Evolutionary conservation across 1,140 invertebrate species (phyloP).

Genomic region (Bombus difficillimus): DNA sequence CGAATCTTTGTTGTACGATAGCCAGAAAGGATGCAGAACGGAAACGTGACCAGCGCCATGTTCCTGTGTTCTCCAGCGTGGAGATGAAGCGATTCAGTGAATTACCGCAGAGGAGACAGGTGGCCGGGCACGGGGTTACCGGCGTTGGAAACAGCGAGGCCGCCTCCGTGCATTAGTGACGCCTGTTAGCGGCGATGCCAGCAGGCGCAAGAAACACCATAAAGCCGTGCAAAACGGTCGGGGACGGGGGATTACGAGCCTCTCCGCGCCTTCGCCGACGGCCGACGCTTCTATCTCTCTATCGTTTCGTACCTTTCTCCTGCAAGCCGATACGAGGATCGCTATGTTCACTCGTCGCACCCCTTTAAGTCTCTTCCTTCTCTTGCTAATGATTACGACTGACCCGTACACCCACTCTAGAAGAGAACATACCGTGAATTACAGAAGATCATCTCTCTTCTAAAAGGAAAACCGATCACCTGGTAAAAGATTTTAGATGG

Average conservation of each 20-base stretch:
- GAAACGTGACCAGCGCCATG: background rate
- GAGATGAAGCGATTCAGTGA: slow-evolving; percentile 48
- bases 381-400: slow-evolving; percentile 18
- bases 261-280: background rate
- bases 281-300: slow-evolving; percentile 32
- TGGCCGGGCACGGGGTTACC: slow-evolving; percentile 22
- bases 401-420: background rate
- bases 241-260: slow-evolving; percentile 26
- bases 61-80: background rate
- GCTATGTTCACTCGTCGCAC: slow-evolving; percentile 10
- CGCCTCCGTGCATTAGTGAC: slow-evolving; percentile 59
- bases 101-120: slow-evolving; percentile 37
- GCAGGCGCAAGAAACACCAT: slow-evolving; percentile 54
- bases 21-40: background rate
- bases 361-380: background rate
- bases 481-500: no score
- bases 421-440: background rate
- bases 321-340: background rate
- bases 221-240: slow-evolving; percentile 39
- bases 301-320: background rate
- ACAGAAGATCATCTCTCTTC: background rate
- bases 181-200: slow-evolving; percentile 56
- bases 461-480: background rate
- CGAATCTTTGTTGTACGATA: no score
- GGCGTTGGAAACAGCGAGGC: slow-evolving; percentile 18